Percentiles rank a stretch among this genome's conserved stretches.
Conservation (phyloP, 2,113 vertebrate genomes). For the Mus pahari region DNA sequence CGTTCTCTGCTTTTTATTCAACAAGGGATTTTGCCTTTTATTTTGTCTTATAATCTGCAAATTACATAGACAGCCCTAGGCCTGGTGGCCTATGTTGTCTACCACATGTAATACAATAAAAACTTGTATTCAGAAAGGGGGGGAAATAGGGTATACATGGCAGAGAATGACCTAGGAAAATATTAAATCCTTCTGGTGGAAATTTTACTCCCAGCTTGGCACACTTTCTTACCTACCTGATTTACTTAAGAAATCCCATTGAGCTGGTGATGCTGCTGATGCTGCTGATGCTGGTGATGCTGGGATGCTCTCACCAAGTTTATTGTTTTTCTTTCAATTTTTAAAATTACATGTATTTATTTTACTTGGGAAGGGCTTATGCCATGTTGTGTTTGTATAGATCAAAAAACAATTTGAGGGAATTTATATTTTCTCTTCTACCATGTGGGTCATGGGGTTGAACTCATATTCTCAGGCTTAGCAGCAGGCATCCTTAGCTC, state of each 20-base stretch:
- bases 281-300: background rate
- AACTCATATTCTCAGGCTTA: background rate
- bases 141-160: background rate
- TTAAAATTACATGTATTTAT: background rate
- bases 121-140: constrained; percentile 2
- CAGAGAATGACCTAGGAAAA: background rate
- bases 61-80: background rate
- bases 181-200: background rate
- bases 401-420: background rate
- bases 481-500: background rate
- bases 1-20: background rate
- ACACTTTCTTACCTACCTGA: background rate
- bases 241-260: background rate
- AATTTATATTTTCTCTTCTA: background rate
- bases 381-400: background rate
- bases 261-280: background rate
- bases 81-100: background rate
- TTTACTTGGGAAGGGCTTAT: background rate
- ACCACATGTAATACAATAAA: background rate
- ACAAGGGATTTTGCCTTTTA: background rate
- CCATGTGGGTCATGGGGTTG: background rate
- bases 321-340: background rate
- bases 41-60: background rate
- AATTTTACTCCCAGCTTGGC: background rate
- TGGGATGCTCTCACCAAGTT: background rate